A percentile compares a stretch with the other conserved stretches of the same genome.
Evolutionary conservation across 2,888 invertebrate genomes (phyloP).

Genomic region (Thereva unica): DNA sequence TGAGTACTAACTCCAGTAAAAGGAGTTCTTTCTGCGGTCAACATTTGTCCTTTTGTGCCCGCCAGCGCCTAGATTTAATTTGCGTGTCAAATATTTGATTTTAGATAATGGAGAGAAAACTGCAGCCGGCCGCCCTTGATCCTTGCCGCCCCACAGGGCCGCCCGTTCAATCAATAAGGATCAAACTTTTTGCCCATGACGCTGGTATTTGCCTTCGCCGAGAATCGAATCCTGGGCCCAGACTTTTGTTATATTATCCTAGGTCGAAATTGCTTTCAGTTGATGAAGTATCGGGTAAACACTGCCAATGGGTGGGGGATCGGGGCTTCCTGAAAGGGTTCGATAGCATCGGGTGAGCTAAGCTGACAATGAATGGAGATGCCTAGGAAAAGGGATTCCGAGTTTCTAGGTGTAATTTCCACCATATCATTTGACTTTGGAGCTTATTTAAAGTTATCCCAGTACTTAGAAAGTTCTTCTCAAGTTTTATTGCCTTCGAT

Average conservation of each 20-base stretch:
- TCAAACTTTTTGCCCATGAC: too few species aligned
- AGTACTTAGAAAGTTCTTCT: not conserved
- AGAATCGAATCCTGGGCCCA: not conserved
- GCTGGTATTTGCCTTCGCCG: too few species aligned
- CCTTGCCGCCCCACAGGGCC: not conserved
- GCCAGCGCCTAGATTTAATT: conserved; percentile 10
- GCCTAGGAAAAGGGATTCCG: too few species aligned
- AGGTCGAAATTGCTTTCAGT: conserved; percentile 22
- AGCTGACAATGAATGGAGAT: too few species aligned
- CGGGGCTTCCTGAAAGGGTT: too few species aligned
- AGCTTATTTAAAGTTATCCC: conserved; percentile 14
- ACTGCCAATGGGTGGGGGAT: not conserved
- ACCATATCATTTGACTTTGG: conserved; percentile 10
- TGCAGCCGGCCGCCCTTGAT: not conserved
- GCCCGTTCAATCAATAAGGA: not conserved
- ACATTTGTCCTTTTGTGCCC: conserved; percentile 2
- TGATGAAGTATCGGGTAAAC: conserved; percentile 32
- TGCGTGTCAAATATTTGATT: conserved; percentile 19
- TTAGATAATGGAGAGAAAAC: conserved; percentile 23
- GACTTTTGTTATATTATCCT: conserved; percentile 15
- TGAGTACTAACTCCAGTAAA: conserved; percentile 47
- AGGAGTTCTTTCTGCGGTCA: not conserved
- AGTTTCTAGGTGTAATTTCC: conserved; percentile 4
- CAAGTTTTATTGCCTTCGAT: too few species aligned
- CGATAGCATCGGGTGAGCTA: too few species aligned